phyloP scores from a whole-genome alignment of 2,113 vertebrate species.

The Aleadryas rufinucha region DNA sequence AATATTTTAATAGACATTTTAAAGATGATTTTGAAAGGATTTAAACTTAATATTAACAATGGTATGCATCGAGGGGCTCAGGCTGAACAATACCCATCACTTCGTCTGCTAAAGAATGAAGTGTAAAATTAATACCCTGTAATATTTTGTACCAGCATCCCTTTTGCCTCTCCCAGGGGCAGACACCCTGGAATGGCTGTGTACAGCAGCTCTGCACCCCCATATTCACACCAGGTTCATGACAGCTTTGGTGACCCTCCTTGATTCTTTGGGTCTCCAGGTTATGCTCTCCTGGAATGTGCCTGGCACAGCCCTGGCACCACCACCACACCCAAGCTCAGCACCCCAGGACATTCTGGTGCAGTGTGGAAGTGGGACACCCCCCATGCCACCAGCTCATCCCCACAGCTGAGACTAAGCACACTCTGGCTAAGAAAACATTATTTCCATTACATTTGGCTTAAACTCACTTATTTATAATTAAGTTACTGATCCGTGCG shows the following conservation, averaged over 20 bases:
- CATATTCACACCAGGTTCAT: rapidly evolving
- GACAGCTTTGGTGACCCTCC: background rate
- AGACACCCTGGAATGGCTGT: background rate
- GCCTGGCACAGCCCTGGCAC: background rate
- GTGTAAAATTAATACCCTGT: background rate
- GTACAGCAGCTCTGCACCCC: background rate
- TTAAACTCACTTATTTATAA: conserved; percentile 1
- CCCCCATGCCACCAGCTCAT: rapidly evolving
- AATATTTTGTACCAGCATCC: background rate
- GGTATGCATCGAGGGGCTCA: background rate
- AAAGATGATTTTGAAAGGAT: background rate
- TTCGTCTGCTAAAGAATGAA: background rate
- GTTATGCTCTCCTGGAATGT: rapidly evolving
- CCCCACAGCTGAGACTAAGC: background rate
- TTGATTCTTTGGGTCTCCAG: rapidly evolving
- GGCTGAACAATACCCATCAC: conserved; percentile 2
- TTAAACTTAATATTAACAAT: background rate
- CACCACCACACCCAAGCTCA: background rate
- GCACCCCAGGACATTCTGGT: rapidly evolving
- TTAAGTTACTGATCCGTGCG: background rate
- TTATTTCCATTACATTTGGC: background rate
- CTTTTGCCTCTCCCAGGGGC: background rate
- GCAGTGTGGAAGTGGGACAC: rapidly evolving
- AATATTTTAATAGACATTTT: conserved; percentile 28
- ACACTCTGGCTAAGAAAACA: background rate